phyloP scores from a whole-genome alignment of 2,113 vertebrate species.

The Fukomys damarensis region DNA sequence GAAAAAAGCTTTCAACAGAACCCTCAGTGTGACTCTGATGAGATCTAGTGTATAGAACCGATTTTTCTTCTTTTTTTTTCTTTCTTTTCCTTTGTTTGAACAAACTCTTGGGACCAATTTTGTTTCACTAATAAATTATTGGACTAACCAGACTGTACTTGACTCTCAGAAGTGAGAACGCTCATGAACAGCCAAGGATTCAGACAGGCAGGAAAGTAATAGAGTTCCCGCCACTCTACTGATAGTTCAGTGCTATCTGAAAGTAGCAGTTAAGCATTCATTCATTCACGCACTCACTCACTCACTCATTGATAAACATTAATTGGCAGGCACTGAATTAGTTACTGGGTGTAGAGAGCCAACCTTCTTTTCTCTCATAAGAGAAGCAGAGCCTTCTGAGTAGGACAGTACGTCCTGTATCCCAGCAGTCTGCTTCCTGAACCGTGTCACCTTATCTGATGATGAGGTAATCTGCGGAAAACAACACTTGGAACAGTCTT shows the following conservation, averaged over 20 bases:
- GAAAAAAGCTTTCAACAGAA: slow-evolving; percentile 64
- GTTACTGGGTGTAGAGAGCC: neutral
- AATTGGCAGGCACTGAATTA: neutral
- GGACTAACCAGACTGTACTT: neutral
- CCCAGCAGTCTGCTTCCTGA: neutral
- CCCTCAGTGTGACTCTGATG: slow-evolving; percentile 50
- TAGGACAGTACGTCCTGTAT: neutral
- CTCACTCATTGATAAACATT: neutral
- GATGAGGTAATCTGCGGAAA: neutral
- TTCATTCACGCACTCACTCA: neutral
- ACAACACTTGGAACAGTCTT: neutral
- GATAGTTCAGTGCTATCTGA: neutral
- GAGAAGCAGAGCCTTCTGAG: neutral
- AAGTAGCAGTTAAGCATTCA: neutral
- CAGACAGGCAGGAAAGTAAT: neutral
- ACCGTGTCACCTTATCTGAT: neutral
- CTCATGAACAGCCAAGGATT: neutral
- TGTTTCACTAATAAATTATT: slow-evolving; percentile 80
- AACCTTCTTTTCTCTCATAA: neutral
- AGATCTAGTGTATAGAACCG: slow-evolving; percentile 51
- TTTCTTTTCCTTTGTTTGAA: neutral
- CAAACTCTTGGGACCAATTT: slow-evolving; percentile 64
- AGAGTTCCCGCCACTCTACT: neutral
- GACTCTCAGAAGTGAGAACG: slow-evolving; percentile 31
- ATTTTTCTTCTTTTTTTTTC: neutral